These are phyloP conservation scores for Keiferia lycopersicella DNA, from an alignment of 2,888 invertebrate genomes.

Conservation along the genomic window DNA sequence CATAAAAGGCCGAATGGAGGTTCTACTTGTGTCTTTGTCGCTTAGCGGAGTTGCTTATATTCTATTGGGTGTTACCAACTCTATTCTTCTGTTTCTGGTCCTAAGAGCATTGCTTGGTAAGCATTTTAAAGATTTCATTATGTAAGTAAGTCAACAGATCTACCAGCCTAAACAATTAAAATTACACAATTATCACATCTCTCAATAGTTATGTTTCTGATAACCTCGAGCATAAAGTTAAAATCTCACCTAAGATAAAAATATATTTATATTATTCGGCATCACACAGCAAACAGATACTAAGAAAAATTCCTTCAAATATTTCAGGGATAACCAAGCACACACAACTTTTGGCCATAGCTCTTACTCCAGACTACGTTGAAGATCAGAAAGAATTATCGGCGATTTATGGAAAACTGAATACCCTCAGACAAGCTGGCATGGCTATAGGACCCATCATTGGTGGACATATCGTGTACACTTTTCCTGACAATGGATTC, in stretches of 20 bases:
- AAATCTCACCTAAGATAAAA: too few species aligned
- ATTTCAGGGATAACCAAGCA: constrained; percentile 83
- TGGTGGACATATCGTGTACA: constrained; percentile 81
- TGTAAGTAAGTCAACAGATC: too few species aligned
- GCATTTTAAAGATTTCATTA: constrained; percentile 23
- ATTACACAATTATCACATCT: too few species aligned
- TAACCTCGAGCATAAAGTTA: too few species aligned
- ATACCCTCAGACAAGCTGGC: constrained; percentile 81
- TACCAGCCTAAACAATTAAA: too few species aligned
- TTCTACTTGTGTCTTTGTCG: constrained; percentile 64
- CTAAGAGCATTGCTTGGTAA: constrained; percentile 74
- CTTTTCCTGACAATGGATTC: constrained; percentile 71
- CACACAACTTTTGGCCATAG: constrained; percentile 82
- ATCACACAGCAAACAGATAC: too few species aligned
- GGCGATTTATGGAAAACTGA: constrained; percentile 78
- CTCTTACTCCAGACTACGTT: constrained; percentile 80
- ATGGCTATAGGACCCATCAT: constrained; percentile 83
- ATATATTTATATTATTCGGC: too few species aligned
- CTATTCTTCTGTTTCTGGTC: constrained; percentile 64
- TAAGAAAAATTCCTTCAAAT: background rate
- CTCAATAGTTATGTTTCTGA: too few species aligned
- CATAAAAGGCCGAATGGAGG: constrained; percentile 72
- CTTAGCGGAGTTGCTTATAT: constrained; percentile 71
- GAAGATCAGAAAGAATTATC: constrained; percentile 66
- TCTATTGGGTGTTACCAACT: constrained; percentile 69